These are phyloP conservation scores for Drosophila anomelani DNA, from an alignment of 2,888 invertebrate genomes.

Conservation along the genomic window DNA sequence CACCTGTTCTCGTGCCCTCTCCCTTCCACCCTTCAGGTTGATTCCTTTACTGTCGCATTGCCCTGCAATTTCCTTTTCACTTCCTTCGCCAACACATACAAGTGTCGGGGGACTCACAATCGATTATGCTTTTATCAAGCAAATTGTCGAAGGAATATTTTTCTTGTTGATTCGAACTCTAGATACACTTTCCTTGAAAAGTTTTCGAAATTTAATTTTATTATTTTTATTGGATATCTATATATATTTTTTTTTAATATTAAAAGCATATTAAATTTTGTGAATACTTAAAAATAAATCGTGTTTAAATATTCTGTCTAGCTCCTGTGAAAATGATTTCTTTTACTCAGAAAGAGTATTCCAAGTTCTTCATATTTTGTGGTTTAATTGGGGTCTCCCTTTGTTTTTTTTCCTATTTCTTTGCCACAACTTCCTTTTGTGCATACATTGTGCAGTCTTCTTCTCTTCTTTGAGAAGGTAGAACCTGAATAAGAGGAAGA, in stretches of 20 bases:
- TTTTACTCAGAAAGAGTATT: background rate
- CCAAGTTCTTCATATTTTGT: background rate
- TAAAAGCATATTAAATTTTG: too few relatives aligned
- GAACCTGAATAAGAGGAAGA: conserved; percentile 24
- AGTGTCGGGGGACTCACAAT: conserved; percentile 23
- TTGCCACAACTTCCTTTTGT: conserved; percentile 56
- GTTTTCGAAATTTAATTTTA: too few relatives aligned
- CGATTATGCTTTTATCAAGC: conserved; percentile 44
- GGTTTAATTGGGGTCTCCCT: background rate
- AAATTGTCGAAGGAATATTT: conserved; percentile 11
- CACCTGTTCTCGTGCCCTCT: background rate
- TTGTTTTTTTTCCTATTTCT: conserved; percentile 18
- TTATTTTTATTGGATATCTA: too few relatives aligned
- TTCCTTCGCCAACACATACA: conserved; percentile 30
- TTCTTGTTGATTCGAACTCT: background rate
- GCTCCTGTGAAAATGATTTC: background rate
- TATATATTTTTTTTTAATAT: too few relatives aligned
- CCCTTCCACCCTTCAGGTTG: conserved; percentile 10
- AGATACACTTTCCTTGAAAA: conserved; percentile 7
- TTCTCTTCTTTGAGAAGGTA: background rate
- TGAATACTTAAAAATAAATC: too few relatives aligned
- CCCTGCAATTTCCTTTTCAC: conserved; percentile 37
- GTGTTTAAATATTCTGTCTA: too few relatives aligned
- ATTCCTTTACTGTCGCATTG: conserved; percentile 16
- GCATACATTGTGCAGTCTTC: conserved; percentile 50